Conservation (phyloP, 2,113 vertebrate genomes). For the Cyrtonyx montezumae region DNA sequence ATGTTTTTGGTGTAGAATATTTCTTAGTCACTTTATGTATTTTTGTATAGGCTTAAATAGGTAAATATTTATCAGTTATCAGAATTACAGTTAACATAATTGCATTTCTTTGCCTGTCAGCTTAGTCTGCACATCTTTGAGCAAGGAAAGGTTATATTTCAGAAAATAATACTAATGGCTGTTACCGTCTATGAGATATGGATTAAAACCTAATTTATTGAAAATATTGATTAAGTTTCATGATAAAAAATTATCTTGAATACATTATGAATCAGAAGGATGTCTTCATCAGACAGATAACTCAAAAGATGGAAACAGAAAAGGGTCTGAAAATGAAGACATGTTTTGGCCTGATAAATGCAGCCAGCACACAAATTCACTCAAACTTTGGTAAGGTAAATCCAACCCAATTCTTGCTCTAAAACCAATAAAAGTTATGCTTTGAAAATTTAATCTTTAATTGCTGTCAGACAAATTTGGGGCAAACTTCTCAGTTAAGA, state of each 20-base stretch:
- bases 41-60: background rate
- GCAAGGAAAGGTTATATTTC: background rate
- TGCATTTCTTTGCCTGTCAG: background rate
- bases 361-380: background rate
- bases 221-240: background rate
- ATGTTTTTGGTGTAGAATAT: background rate
- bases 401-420: background rate
- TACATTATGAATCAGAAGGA: background rate
- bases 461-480: background rate
- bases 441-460: background rate
- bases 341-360: background rate
- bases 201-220: background rate
- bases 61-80: background rate
- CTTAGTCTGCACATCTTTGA: background rate
- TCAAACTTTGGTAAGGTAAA: background rate
- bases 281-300: background rate
- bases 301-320: background rate
- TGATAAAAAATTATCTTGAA: background rate
- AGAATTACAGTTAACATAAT: background rate
- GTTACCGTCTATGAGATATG: background rate
- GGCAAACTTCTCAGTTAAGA: background rate
- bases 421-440: background rate
- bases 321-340: background rate
- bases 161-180: background rate
- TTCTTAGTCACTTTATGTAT: background rate